Evolutionary conservation across 2,888 invertebrate genomes (phyloP).

Genomic region (Pinctada fucata): DNA sequence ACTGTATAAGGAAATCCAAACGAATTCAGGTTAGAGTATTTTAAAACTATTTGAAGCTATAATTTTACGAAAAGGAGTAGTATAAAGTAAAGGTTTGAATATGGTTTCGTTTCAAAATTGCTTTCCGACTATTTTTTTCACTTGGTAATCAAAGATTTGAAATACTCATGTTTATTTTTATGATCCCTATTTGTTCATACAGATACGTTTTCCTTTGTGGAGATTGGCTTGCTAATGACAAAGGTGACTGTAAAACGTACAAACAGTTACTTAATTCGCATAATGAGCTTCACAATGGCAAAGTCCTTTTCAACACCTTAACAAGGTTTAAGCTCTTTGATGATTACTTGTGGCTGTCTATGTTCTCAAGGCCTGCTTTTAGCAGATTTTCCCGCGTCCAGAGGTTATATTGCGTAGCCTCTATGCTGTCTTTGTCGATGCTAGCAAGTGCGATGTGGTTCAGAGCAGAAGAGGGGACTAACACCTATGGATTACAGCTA

Average conservation of each 20-base stretch:
- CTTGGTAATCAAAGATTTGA: neutral
- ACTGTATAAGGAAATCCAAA: too few relatives aligned
- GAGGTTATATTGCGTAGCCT: conserved; percentile 5
- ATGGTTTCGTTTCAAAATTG: too few relatives aligned
- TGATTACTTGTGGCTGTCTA: conserved; percentile 39
- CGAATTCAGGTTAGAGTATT: too few relatives aligned
- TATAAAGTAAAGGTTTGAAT: too few relatives aligned
- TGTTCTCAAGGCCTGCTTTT: conserved; percentile 20
- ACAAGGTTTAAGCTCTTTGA: conserved; percentile 49
- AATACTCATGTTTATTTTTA: neutral
- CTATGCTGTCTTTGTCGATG: conserved; percentile 15
- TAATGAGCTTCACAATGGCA: conserved; percentile 24
- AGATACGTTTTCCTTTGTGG: conserved; percentile 48
- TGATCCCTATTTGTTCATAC: neutral
- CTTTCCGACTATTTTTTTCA: too few relatives aligned
- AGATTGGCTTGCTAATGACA: conserved; percentile 41
- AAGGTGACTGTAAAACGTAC: conserved; percentile 43
- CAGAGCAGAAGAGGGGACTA: neutral
- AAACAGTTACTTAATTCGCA: conserved; percentile 42
- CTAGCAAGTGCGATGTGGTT: conserved; percentile 26
- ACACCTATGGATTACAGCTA: conserved; percentile 4
- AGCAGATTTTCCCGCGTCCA: conserved; percentile 24
- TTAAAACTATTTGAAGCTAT: too few relatives aligned
- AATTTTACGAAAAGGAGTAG: too few relatives aligned
- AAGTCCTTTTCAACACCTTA: conserved; percentile 42